Evolutionary conservation across 2,888 invertebrate species (phyloP), one percentile per base, ranked within the genome.

Genomic region (Pemphredon lugubris): DNA sequence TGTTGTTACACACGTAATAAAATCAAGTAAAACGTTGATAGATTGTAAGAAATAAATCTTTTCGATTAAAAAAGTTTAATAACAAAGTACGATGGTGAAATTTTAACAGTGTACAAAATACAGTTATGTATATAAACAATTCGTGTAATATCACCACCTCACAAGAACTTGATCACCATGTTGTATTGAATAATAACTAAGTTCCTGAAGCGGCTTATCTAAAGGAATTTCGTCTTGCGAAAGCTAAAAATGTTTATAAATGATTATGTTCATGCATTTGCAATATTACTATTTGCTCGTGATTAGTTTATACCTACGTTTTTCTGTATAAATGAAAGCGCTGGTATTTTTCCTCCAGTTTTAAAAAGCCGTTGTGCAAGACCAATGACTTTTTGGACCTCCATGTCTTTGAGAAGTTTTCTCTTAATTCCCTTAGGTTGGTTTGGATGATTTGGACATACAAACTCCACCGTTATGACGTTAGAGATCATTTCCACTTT

Each of bases 131-230:
- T 86, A 86, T 83, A 81, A 85, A 86, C 84, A 83, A 80, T 74
- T 79, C 60, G 71, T 78, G 77, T 64, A 73, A 79, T 83, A 87
- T 90, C 88, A 90, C 92, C 93, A 94, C 83, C 93, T 92, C 6
- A 95, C 95, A 69, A 94, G 90, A 79, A 98, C 94, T 66, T 92
- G 93, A 90, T 97, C 97, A 67, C 95, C 96, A 83, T 95, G 94
- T 90, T 96, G 95, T 39, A 97, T 91, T 0, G 97, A 96, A 90
- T 94, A 98, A 88, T 94, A 96, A 50, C 94, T 93, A 40, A 98
- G 90, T 84, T 95, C 94, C 88, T 96, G 95, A 84, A 96, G 93
- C 66, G 94, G 94, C 87, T 97, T 96, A 76, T 97, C 95, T 77
- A 98, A 89, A 61, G 91, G 91, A 79, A 97, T 94, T 86, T 95